Base-by-base conservation (phyloP, 2,797 vertebrate species). In the Myotis myotis region DNA sequence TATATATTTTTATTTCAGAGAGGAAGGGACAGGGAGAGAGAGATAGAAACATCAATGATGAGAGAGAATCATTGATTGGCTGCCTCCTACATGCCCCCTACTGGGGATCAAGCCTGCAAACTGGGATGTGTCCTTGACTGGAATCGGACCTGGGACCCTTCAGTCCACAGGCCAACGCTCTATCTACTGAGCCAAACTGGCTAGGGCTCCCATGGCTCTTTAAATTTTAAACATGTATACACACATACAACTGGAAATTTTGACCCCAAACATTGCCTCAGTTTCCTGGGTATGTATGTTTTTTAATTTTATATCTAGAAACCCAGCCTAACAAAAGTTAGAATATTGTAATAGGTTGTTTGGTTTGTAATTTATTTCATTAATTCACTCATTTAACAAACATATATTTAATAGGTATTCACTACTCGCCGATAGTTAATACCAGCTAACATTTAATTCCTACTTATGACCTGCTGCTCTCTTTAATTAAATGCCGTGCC, bases 351-450 rank as follows among this genome's bases (percentile, higher is more conserved):
- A 70, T 64, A 55, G 16, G 2, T 22, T 70, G 74, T 94, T 88
- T 71, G 33, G 44, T 25, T 81, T 96, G 68, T 33, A 28, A 66
- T 83, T 90, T 88, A 62, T 84, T 93, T 91, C 72, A 88, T 75
- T 81, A 64, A 90, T 84, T 76, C 16, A 62, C 10, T 66, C n/a
- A 82, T 86, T 74, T 57, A 74, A 66, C 25, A 68, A 74, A 85
- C 8, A 75, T 57, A 30, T 92, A 78, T 70, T 85, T 92, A 89
- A 49, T 62, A 75, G 4, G 25, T 71, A 47, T 81, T 89, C 81
- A 81, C 16, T 55, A 81, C 17, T 90, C 84, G 10, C 66, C 49
- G 51, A 28, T 66, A 74, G 70, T 72, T 81, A 71, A 64, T 47
- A 71, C 33, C 33, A 78, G 23, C 47, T 92, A 94, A 84, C 22